phyloP scores from a whole-genome alignment of 2,888 invertebrate species.

The Drosophila melanosoma region DNA sequence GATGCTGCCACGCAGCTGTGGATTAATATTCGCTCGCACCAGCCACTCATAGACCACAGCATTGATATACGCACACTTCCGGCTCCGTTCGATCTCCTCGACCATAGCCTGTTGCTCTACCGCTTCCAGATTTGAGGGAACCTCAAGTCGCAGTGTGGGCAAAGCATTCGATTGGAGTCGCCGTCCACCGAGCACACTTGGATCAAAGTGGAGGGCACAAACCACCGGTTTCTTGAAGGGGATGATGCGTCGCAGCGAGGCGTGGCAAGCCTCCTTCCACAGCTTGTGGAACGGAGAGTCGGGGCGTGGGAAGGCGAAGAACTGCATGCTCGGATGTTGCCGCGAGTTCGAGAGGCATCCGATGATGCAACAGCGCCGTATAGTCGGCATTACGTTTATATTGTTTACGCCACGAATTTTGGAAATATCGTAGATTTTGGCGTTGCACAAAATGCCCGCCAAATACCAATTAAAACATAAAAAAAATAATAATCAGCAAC shows the following conservation, averaged over 20 bases:
- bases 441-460: slow-evolving; percentile 72
- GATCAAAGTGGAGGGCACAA: slow-evolving; percentile 82
- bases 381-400: slow-evolving; percentile 79
- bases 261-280: slow-evolving; percentile 84
- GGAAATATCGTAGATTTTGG: slow-evolving; percentile 45
- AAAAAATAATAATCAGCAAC: slow-evolving; percentile 24
- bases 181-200: slow-evolving; percentile 81
- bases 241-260: slow-evolving; percentile 82
- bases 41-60: slow-evolving; percentile 84
- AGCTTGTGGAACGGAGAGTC: slow-evolving; percentile 81
- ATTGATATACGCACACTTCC: slow-evolving; percentile 83
- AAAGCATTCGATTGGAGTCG: slow-evolving; percentile 80
- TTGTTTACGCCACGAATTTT: slow-evolving; percentile 67
- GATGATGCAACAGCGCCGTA: slow-evolving; percentile 83
- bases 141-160: slow-evolving; percentile 79
- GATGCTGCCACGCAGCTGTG: slow-evolving; percentile 81
- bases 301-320: slow-evolving; percentile 83
- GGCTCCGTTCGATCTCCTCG: slow-evolving; percentile 82
- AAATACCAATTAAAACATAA: slow-evolving; percentile 58
- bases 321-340: slow-evolving; percentile 82
- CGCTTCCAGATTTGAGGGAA: slow-evolving; percentile 79
- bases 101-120: slow-evolving; percentile 82
- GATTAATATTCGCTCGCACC: slow-evolving; percentile 82
- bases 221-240: slow-evolving; percentile 83
- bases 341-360: slow-evolving; percentile 83